Conservation (phyloP, 2,797 vertebrate genomes). For the Bufotes viridis region DNA sequence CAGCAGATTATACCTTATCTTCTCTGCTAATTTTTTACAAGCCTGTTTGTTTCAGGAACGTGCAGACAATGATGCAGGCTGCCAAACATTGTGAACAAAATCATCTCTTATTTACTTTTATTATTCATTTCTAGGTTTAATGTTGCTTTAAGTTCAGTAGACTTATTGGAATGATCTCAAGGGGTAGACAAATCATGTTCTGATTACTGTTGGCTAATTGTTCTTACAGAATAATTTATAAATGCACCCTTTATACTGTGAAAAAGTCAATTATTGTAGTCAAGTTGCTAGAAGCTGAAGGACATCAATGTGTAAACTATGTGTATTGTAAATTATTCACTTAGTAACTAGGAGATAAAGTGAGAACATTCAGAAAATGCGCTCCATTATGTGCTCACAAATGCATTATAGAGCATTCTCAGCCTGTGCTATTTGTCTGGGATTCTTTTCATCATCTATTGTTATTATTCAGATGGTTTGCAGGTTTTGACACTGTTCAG, state of each 20-base stretch:
- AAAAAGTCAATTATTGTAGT: slow-evolving; percentile 14
- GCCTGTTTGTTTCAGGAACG: no score
- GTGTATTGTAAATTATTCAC: slow-evolving; percentile 40
- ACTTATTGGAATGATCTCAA: neutral
- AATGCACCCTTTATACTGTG: neutral
- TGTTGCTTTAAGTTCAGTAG: neutral
- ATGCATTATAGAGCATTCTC: neutral
- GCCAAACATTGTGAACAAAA: no score
- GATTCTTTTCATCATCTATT: slow-evolving; percentile 11
- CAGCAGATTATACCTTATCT: no score
- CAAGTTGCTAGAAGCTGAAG: slow-evolving; percentile 25
- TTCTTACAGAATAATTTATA: slow-evolving; percentile 20
- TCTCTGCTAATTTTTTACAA: no score
- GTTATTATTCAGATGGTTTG: slow-evolving; percentile 32
- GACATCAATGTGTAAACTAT: slow-evolving; percentile 22
- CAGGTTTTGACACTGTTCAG: slow-evolving; percentile 24
- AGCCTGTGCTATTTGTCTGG: neutral
- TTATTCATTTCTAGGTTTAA: no score
- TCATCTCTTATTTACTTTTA: no score
- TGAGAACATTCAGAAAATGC: slow-evolving; percentile 26
- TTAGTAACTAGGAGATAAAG: slow-evolving; percentile 45
- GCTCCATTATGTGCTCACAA: slow-evolving; percentile 37
- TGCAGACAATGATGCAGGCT: no score
- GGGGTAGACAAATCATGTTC: slow-evolving; percentile 1
- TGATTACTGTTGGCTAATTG: neutral